Evolutionary conservation across 2,797 vertebrate species (phyloP).

Genomic region (Glossophaga mutica): DNA sequence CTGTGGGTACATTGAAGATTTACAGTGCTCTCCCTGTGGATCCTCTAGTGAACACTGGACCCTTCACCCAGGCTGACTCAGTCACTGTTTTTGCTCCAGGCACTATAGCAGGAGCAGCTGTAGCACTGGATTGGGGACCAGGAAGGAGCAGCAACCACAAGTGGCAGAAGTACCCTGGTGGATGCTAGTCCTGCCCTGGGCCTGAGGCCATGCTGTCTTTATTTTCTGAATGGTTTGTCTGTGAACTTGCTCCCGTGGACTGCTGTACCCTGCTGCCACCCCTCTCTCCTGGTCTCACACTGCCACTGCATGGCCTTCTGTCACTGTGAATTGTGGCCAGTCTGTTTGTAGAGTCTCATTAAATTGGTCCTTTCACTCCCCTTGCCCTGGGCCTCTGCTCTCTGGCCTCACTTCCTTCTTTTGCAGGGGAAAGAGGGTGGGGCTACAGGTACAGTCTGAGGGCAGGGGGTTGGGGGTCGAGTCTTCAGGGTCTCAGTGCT

Average conservation of each 20-base stretch:
- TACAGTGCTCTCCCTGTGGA: neutral
- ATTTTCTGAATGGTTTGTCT: constrained; percentile 30
- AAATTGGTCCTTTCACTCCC: constrained; percentile 66
- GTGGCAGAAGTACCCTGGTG: neutral
- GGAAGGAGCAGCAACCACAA: constrained; percentile 8
- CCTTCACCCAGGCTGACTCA: neutral
- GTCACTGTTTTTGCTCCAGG: neutral
- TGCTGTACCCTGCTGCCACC: neutral
- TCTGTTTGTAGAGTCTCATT: constrained; percentile 72
- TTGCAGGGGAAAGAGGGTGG: constrained; percentile 43
- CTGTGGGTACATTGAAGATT: neutral
- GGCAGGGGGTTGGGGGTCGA: neutral
- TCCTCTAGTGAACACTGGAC: neutral
- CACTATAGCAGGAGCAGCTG: neutral
- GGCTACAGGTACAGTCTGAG: neutral
- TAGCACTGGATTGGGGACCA: neutral
- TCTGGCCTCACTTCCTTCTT: constrained; percentile 69
- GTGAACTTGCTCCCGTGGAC: constrained; percentile 42
- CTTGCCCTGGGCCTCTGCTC: constrained; percentile 43
- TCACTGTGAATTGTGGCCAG: constrained; percentile 64
- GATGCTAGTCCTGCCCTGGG: constrained; percentile 9
- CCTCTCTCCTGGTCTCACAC: constrained; percentile 41
- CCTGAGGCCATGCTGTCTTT: constrained; percentile 8
- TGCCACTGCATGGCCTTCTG: constrained; percentile 64
- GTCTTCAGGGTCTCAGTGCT: neutral